Base-by-base conservation (phyloP, 30 jellyfish, hydroid and myxozoan species). In the Rhopilema esculentum region DNA sequence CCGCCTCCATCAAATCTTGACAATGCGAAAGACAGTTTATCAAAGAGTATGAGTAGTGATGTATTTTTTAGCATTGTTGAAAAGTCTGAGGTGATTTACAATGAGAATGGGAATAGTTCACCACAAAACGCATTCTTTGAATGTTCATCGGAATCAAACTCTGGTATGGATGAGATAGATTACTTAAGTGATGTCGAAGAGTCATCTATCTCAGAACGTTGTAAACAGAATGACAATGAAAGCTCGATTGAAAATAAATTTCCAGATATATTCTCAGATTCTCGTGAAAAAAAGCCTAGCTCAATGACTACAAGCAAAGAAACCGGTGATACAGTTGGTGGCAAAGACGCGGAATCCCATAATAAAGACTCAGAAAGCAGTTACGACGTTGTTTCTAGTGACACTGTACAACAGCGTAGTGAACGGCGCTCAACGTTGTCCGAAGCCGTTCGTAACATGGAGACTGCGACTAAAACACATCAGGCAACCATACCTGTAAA, bases 41-140 rank as follows among this genome's bases (percentile, higher is more conserved):
- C 16, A 12, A 33, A 53, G 49, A n/a, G 8, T 16, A 20, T 27
- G 8, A 16, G 16, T 1, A 71, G 49, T 27, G 30, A 71, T 63
- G 52, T 27, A n/a, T 65, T 80, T 66, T 23, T 65, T 0, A 51
- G 49, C 67, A 70, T 80, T 0, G 61, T 64, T 32, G 75, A 80
- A 23, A 65, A 80, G 49, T 80, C 90, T 7, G 90, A 80, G 70
- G 90, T 80, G 24, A 80, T 80, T 7, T 65, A 27, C 63, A 16
- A 20, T 21, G 74, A 33, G 12, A 68, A 49, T 40, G 79, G 26
- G 2, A 16, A 26, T 2, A 53, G 25, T 21, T 18, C 27, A 20
- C 25, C 32, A 18, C 21, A 22, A 0, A 66, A 8, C 49, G 49
- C 17, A 33, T 75, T 40, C 26, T 25, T 12, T 62, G 73, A 20